Evolutionary conservation across 2,888 invertebrate species (phyloP).

Genomic region (Camponotus fellah): DNA sequence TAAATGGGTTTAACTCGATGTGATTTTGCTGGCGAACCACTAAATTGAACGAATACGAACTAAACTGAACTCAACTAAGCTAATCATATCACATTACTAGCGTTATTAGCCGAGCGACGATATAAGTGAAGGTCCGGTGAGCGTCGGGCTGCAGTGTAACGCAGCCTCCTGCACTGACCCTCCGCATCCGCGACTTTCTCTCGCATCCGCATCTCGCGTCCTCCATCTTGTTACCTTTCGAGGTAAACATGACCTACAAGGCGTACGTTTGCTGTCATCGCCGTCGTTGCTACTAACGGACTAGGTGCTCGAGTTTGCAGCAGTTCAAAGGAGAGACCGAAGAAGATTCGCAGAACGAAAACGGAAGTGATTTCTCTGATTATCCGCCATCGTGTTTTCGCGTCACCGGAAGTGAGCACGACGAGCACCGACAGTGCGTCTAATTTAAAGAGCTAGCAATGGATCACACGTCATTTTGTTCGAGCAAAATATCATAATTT

Average conservation of each 20-base stretch:
- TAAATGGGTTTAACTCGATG: conserved; percentile 85
- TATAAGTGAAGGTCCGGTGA: conserved; percentile 85
- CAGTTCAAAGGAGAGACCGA: not conserved
- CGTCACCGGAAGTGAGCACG: conserved; percentile 34
- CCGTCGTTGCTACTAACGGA: not conserved
- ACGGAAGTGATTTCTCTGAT: conserved; percentile 27
- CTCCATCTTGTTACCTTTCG: conserved; percentile 17
- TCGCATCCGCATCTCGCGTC: conserved; percentile 46
- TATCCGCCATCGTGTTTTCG: conserved; percentile 39
- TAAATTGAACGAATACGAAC: conserved; percentile 86
- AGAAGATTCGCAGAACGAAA: not conserved
- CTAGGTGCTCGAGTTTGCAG: not conserved
- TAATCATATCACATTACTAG: conserved; percentile 86
- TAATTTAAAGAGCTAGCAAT: too few species aligned
- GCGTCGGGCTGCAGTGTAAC: conserved; percentile 84
- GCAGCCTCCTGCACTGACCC: conserved; percentile 84
- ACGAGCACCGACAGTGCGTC: not conserved
- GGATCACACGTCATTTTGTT: not conserved
- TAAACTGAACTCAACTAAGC: conserved; percentile 86
- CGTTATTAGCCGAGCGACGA: conserved; percentile 85
- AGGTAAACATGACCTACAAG: conserved; percentile 40
- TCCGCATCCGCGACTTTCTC: conserved; percentile 76
- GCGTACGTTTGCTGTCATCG: not conserved
- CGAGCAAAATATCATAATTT: not conserved
- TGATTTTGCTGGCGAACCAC: conserved; percentile 85